Evolutionary conservation across 2,113 vertebrate species (phyloP), one percentile per base, ranked within the genome.

Genomic region (Formicarius rufipectus): DNA sequence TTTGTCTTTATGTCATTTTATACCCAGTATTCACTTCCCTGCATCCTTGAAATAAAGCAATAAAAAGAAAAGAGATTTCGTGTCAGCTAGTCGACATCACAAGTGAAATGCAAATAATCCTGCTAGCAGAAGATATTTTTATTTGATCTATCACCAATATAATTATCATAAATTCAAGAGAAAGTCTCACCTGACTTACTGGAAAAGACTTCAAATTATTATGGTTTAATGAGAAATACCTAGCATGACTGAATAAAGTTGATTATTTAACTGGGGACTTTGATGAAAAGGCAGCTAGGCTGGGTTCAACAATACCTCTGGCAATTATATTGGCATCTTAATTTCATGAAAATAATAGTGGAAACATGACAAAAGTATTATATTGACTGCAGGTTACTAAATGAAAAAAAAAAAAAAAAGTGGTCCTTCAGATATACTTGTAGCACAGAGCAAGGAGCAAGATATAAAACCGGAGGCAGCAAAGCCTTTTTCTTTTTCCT

Each of bases 61-160:
- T 69, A 88, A 78, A 72, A 73, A 42, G 28, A 55, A 60, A n/a
- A 71, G 28, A 52, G 25, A 87, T 68, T 93, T 92, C 59, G 27
- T 27, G 42, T 63, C 84, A 69, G 28, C 28, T 62, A 89, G 81
- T 35, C 9, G 30, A 71, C 86, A 92, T 77, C 22, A n/a, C 7
- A 40, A 93, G 52, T 42, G 76, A 97, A 97, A 95, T 56, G 85
- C 67, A 96, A 96, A 96, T 67, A 90, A 83, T 55, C 33, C 49
- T 47, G 31, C 35, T 33, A 84, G 55, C 71, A 93, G 30, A 87
- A 87, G 55, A 19, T 82, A 42, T 84, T 94, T 66, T 93, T 90
- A 59, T 68, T 91, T 82, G 25, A 93, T 60, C 37, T 81, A 87
- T 72, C 80, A 49, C 31, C 62, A 56, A 85, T 27, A 71, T 56